Evolutionary conservation across 1,140 invertebrate species (phyloP).

Genomic region (Drosophila santomea): DNA sequence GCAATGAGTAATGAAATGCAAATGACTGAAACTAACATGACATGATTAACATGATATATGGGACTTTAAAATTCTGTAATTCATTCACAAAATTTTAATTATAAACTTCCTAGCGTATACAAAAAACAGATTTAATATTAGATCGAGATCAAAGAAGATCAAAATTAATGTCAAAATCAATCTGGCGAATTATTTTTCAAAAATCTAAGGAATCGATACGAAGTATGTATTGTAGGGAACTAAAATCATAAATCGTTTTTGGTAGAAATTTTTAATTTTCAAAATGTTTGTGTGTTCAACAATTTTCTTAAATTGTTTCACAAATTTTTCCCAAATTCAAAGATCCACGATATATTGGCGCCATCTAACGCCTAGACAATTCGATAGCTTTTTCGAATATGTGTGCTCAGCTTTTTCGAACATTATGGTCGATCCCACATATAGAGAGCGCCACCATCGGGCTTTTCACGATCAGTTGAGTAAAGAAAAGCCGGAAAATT

Average conservation of each 20-base stretch:
- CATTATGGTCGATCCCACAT: neutral
- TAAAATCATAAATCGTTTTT: constrained; percentile 7
- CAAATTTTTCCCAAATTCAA: neutral
- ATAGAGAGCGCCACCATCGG: constrained; percentile 46
- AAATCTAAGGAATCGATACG: constrained; percentile 12
- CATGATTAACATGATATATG: constrained; percentile 1
- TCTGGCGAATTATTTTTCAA: constrained; percentile 6
- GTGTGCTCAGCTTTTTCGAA: constrained; percentile 52
- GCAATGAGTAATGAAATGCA: constrained; percentile 40
- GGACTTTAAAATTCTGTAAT: constrained; percentile 26
- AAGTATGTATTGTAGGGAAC: neutral
- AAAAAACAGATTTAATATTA: constrained; percentile 9
- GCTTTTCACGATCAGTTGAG: constrained; percentile 16
- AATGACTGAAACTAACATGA: constrained; percentile 13
- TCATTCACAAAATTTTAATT: constrained; percentile 13
- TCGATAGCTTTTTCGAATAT: constrained; percentile 58
- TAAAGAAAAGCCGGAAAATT: constrained; percentile 6
- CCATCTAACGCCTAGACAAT: constrained; percentile 43
- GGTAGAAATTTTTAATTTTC: neutral
- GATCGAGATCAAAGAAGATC: constrained; percentile 19
- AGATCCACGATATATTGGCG: constrained; percentile 33
- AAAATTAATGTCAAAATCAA: constrained; percentile 28
- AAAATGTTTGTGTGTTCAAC: neutral
- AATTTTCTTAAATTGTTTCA: neutral
- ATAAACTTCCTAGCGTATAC: neutral